These are phyloP conservation scores for Gobiocypris rarus DNA, from an alignment of 2,113 vertebrate genomes.

Conservation along the genomic window DNA sequence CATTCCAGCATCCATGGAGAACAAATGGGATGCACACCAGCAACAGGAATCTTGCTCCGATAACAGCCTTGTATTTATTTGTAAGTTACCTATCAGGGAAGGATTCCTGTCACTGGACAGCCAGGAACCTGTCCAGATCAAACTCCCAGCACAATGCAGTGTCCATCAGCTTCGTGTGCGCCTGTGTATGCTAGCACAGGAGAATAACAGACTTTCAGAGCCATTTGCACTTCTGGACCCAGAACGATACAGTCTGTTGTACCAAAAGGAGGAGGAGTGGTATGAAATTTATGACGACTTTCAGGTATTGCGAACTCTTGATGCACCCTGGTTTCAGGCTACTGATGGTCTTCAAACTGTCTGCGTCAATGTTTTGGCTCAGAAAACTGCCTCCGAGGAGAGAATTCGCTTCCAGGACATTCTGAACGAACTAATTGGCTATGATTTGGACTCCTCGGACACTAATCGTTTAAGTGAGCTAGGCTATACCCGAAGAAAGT, in stretches of 20 bases:
- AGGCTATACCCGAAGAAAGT: slow-evolving; percentile 75
- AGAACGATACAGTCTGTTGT: slow-evolving; percentile 72
- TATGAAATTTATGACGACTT: slow-evolving; percentile 79
- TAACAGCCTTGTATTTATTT: slow-evolving; percentile 70
- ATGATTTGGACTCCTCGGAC: slow-evolving; percentile 68
- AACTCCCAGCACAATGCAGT: slow-evolving; percentile 72
- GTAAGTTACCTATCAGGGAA: slow-evolving; percentile 60
- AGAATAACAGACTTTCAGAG: slow-evolving; percentile 62
- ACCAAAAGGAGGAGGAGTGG: slow-evolving; percentile 66
- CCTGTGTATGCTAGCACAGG: slow-evolving; percentile 69
- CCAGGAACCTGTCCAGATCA: slow-evolving; percentile 59
- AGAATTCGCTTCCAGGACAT: slow-evolving; percentile 54
- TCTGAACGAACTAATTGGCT: slow-evolving; percentile 71
- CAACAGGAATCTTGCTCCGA: slow-evolving; percentile 50
- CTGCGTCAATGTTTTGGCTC: slow-evolving; percentile 62
- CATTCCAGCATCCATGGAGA: slow-evolving; percentile 56
- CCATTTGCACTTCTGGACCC: slow-evolving; percentile 72
- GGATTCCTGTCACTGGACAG: neutral
- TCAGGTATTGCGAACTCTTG: slow-evolving; percentile 74
- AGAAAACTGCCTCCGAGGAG: slow-evolving; percentile 59
- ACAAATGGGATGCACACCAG: neutral
- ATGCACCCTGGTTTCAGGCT: slow-evolving; percentile 69
- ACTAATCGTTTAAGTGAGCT: slow-evolving; percentile 72
- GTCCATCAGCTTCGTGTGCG: slow-evolving; percentile 73
- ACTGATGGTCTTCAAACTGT: slow-evolving; percentile 56